These are phyloP conservation scores for Rhabditophanes sp. DNA, from an alignment of 2,888 invertebrate genomes.

Conservation along the genomic window DNA sequence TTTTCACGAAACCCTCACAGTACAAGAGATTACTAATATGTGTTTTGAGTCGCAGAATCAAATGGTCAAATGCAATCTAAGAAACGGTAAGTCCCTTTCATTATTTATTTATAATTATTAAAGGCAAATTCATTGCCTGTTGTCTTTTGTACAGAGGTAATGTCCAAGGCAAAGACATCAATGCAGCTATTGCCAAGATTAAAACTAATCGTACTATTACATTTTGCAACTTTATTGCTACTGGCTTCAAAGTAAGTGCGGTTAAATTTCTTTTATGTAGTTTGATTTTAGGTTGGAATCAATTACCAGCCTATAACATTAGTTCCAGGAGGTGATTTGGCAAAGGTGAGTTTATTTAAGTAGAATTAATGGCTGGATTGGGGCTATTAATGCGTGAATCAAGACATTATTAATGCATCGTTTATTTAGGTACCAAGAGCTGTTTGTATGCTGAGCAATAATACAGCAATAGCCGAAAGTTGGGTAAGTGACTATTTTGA, in stretches of 20 bases:
- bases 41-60: slow-evolving; percentile 64
- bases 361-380: no score
- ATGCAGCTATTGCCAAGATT: slow-evolving; percentile 39
- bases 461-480: slow-evolving; percentile 73
- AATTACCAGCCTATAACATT: slow-evolving; percentile 53
- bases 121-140: slow-evolving; percentile 45
- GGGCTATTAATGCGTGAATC: no score
- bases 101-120: not conserved
- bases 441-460: slow-evolving; percentile 75
- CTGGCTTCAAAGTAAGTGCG: slow-evolving; percentile 35
- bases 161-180: slow-evolving; percentile 42
- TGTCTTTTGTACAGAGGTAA: slow-evolving; percentile 49
- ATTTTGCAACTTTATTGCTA: slow-evolving; percentile 42
- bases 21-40: slow-evolving; percentile 66
- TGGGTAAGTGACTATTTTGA: slow-evolving; percentile 66
- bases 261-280: no score
- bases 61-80: slow-evolving; percentile 51
- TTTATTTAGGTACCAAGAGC: slow-evolving; percentile 57
- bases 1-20: slow-evolving; percentile 51
- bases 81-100: slow-evolving; percentile 49
- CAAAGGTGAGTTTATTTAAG: no score
- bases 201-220: slow-evolving; percentile 39
- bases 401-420: no score
- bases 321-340: slow-evolving; percentile 76
- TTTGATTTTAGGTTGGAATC: slow-evolving; percentile 46